phyloP scores from a whole-genome alignment of 2,888 invertebrate species.

The Coelinius sp. region DNA sequence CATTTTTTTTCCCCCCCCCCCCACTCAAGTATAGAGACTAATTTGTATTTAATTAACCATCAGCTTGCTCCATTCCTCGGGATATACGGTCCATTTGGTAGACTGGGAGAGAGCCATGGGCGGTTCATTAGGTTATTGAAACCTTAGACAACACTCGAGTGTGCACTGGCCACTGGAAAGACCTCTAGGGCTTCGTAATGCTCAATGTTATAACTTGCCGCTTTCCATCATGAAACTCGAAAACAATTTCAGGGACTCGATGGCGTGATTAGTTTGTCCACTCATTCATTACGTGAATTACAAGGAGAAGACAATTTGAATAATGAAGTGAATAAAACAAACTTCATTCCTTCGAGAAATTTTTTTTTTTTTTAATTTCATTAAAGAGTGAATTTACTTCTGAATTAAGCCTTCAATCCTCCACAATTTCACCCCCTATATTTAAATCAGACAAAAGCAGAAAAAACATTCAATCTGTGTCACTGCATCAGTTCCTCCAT shows the following conservation, averaged over 20 bases:
- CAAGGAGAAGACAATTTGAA: neutral
- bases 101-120: slow-evolving; percentile 51
- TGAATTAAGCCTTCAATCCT: neutral
- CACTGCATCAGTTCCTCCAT: slow-evolving; percentile 40
- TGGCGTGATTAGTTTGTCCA: neutral
- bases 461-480: slow-evolving; percentile 53
- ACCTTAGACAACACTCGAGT: slow-evolving; percentile 65
- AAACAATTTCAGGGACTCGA: slow-evolving; percentile 11
- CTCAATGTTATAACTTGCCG: slow-evolving; percentile 53
- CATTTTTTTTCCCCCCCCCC: too few species aligned
- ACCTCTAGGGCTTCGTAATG: slow-evolving; percentile 67
- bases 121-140: slow-evolving; percentile 69
- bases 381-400: too few species aligned
- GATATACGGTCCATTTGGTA: slow-evolving; percentile 45
- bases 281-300: neutral
- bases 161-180: slow-evolving; percentile 43
- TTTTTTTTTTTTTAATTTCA: neutral
- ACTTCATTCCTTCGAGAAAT: neutral
- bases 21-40: slow-evolving; percentile 43
- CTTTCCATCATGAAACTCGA: slow-evolving; percentile 46
- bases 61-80: slow-evolving; percentile 35
- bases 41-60: slow-evolving; percentile 63
- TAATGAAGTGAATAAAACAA: neutral
- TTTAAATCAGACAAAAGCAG: slow-evolving; percentile 24
- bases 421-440: neutral